A percentile compares a stretch with the other conserved stretches of the same genome.
phyloP scores from a whole-genome alignment of 2,888 invertebrate species.

The Resseliella maxima region DNA sequence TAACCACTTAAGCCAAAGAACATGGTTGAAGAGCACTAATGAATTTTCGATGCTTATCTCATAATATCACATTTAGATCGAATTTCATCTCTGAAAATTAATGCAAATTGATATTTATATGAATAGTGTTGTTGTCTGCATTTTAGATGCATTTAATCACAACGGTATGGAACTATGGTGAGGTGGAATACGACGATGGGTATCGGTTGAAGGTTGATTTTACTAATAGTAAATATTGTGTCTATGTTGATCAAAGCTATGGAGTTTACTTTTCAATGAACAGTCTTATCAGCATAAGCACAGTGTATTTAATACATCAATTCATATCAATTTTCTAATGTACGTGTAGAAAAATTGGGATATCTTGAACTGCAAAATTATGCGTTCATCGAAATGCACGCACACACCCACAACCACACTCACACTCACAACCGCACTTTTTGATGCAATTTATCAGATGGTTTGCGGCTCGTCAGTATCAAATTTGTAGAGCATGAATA shows the following conservation, averaged over 20 bases:
- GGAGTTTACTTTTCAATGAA: not conserved
- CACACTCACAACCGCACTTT: too few species aligned
- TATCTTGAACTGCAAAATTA: not conserved
- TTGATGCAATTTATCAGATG: too few species aligned
- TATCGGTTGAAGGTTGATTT: not conserved
- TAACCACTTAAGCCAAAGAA: not conserved
- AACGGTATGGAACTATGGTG: not conserved
- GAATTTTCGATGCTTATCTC: not conserved
- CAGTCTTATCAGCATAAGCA: not conserved
- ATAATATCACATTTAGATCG: not conserved
- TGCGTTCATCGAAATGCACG: not conserved
- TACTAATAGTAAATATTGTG: not conserved
- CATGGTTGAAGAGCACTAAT: not conserved
- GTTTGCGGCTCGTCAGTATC: too few species aligned
- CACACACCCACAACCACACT: not conserved
- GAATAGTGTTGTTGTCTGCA: not conserved
- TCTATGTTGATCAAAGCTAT: not conserved
- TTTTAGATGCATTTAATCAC: not conserved
- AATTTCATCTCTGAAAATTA: not conserved
- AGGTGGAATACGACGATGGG: not conserved
- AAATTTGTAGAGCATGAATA: too few species aligned
- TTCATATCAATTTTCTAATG: slow-evolving; percentile 28
- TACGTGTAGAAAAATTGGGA: slow-evolving; percentile 1
- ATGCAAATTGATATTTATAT: slow-evolving; percentile 27
- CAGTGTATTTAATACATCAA: slow-evolving; percentile 11